Evolutionary conservation across 2,113 vertebrate genomes (phyloP), one percentile per base, ranked within the genome.

Genomic region (Dipodomys ordii): DNA sequence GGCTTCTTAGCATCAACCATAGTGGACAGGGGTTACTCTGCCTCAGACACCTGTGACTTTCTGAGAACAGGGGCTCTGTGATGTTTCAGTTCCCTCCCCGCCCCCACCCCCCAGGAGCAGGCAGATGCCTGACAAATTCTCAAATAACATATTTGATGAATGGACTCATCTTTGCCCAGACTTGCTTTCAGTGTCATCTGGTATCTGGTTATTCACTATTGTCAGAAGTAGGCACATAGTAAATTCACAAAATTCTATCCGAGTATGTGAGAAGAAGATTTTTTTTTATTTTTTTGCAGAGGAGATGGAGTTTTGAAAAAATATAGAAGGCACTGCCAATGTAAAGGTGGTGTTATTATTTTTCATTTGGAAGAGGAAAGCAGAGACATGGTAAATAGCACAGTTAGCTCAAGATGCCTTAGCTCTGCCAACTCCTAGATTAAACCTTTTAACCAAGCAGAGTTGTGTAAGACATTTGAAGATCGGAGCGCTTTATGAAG

Each of bases 401-500:
- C 30, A 11, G 71, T 53, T 20, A 8, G 35, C 13, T 64, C 39
- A 10, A 35, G 72, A 32, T 0, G 15, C 78, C 57, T 60, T 44
- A 28, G 60, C 71, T 72, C 49, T 15, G n/a, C 78, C 60, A 28
- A 71, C 39, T 22, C 53, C 68, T 83, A 9, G 62, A 87, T 86
- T 16, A 77, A 44, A 82, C 87, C 89, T 82, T 49, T 81, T 83
- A 11, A 93, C 68, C 0, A 1, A 88, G 90, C 44, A 71, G 53
- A 12, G 2, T 11, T 25, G 60, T 44, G 30, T 78, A 73, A 94
- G 94, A 82, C 87, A 67, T 62, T 92, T 92, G 94, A 81, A 93
- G 91, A 94, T 60, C 13, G 81, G 79, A 25, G 20, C 87, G 90
- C 78, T 94, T 96, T 96, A 96, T 95, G 83, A 94, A 97, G 94